These are phyloP conservation scores for Metacarcinus magister DNA, from an alignment of 2,888 invertebrate genomes.

Conservation along the genomic window DNA sequence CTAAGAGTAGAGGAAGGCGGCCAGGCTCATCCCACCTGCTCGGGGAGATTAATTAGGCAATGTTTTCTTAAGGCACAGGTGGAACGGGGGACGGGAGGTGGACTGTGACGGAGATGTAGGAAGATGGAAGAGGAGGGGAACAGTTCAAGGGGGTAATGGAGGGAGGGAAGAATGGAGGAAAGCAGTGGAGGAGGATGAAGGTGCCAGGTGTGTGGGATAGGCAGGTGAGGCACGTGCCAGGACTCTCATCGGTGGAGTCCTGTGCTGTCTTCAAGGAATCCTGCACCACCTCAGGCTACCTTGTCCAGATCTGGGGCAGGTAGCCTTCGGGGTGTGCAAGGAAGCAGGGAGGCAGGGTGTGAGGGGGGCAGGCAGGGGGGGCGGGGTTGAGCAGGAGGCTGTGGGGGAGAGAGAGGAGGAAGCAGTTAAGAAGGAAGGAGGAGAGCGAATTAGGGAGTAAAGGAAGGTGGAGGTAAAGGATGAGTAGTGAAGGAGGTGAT, in stretches of 20 bases:
- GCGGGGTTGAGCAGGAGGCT: neutral
- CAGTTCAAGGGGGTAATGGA: neutral
- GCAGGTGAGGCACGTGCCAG: slow-evolving; percentile 59
- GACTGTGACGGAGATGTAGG: slow-evolving; percentile 23
- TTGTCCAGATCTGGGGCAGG: slow-evolving; percentile 69
- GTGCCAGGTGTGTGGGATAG: slow-evolving; percentile 31
- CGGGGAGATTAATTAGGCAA: slow-evolving; percentile 32
- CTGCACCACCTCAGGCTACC: slow-evolving; percentile 65
- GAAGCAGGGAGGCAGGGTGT: slow-evolving; percentile 4
- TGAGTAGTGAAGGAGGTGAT: neutral
- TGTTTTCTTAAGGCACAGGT: slow-evolving; percentile 37
- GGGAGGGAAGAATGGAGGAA: neutral
- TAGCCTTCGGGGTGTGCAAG: slow-evolving; percentile 60
- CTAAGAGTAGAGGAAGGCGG: neutral
- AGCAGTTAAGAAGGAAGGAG: slow-evolving; percentile 7
- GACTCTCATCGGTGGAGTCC: slow-evolving; percentile 61
- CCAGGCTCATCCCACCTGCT: slow-evolving; percentile 28
- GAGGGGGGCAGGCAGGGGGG: neutral
- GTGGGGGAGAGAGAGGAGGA: neutral
- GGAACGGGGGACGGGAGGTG: neutral
- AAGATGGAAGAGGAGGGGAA: neutral
- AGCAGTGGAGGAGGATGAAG: slow-evolving; percentile 10
- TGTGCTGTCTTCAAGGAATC: slow-evolving; percentile 67
- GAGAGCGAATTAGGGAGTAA: neutral
- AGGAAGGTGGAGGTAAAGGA: neutral